phyloP scores from a whole-genome alignment of 2,888 invertebrate genomes.

The Lepidocyrtoides sp. region DNA sequence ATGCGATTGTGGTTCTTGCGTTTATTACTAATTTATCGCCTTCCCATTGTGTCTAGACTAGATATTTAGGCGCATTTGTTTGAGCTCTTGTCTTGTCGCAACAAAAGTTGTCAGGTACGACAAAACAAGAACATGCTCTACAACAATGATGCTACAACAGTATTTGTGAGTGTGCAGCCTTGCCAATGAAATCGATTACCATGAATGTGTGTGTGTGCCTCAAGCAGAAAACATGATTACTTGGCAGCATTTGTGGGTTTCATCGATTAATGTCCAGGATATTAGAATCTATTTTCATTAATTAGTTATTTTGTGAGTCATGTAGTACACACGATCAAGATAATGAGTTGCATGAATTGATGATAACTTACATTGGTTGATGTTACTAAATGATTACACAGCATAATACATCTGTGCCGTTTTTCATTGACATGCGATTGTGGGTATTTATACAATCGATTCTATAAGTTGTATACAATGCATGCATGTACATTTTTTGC shows the following conservation, averaged over 20 bases:
- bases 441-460: no score
- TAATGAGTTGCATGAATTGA: neutral
- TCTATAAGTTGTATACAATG: no score
- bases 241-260: conserved; percentile 22
- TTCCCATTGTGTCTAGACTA: conserved; percentile 3
- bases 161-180: neutral
- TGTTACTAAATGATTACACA: neutral
- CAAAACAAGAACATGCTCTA: neutral
- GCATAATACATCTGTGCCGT: neutral
- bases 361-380: neutral
- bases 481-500: no score
- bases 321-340: neutral
- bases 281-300: conserved; percentile 23
- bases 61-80: neutral
- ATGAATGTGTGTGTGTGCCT: conserved; percentile 5
- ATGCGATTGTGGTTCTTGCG: conserved; percentile 5
- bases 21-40: conserved; percentile 38
- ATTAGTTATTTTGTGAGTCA: neutral
- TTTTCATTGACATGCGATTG: neutral
- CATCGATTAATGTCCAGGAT: conserved; percentile 13
- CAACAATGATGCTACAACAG: neutral
- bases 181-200: conserved; percentile 1
- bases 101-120: neutral
- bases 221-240: conserved; percentile 50
- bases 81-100: no score